Conservation (phyloP, 2,888 invertebrate species). For the Eledone cirrhosa region DNA sequence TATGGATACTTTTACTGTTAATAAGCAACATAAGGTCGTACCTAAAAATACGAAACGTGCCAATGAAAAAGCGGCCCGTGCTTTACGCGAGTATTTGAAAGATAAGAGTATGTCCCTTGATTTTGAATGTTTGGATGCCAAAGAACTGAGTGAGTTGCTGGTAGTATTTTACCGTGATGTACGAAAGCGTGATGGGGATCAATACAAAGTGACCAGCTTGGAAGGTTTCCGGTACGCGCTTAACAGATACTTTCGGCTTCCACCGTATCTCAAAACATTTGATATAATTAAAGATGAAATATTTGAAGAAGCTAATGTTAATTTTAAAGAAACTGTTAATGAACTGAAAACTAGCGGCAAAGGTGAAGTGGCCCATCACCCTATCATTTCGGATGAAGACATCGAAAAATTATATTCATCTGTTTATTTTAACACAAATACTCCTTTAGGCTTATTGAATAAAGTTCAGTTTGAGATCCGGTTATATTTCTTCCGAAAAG, state of each 20-base stretch:
- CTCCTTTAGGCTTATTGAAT: constrained; percentile 32
- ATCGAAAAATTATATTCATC: constrained; percentile 28
- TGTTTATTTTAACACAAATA: constrained; percentile 20
- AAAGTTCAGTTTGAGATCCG: constrained; percentile 37
- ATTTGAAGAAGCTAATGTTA: constrained; percentile 33
- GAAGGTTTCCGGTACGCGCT: constrained; percentile 23
- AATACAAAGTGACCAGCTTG: constrained; percentile 4
- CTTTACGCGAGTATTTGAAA: constrained; percentile 11
- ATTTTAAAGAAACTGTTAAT: constrained; percentile 29
- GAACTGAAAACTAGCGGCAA: constrained; percentile 35
- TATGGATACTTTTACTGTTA: too few relatives aligned
- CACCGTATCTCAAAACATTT: constrained; percentile 20
- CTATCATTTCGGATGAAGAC: constrained; percentile 30
- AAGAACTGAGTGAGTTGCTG: neutral
- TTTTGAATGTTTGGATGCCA: neutral
- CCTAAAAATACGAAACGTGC: constrained; percentile 11
- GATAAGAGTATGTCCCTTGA: neutral
- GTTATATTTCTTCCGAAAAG: constrained; percentile 34
- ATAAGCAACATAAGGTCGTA: too few relatives aligned
- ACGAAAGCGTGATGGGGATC: constrained; percentile 11
- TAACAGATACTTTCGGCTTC: constrained; percentile 17
- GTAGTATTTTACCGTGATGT: constrained; percentile 11
- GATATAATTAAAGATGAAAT: constrained; percentile 28
- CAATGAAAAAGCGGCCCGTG: constrained; percentile 4
- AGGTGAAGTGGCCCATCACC: constrained; percentile 30